Conservation (phyloP, 2,888 invertebrate species). For the Drosophila suboccidentalis region DNA sequence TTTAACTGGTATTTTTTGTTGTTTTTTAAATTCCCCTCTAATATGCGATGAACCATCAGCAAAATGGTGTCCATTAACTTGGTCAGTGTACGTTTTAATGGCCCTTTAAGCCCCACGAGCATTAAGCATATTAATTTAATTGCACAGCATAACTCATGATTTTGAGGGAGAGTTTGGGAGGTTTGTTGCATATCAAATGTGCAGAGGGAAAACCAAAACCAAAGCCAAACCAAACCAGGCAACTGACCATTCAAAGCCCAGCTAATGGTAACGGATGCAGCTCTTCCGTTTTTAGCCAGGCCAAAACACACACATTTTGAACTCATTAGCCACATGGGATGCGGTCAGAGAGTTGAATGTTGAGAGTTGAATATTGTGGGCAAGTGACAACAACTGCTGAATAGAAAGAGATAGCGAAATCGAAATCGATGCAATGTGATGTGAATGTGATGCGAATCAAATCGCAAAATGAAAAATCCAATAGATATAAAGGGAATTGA, state of each 20-base stretch:
- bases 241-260: slow-evolving; percentile 25
- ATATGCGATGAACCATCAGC: neutral
- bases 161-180: neutral
- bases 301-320: slow-evolving; percentile 35
- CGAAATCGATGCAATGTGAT: slow-evolving; percentile 52
- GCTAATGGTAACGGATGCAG: slow-evolving; percentile 58
- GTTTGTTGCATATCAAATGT: slow-evolving; percentile 17
- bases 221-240: slow-evolving; percentile 6
- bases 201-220: slow-evolving; percentile 8
- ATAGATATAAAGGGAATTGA: neutral
- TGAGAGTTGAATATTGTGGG: neutral
- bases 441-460: slow-evolving; percentile 41
- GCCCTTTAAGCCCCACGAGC: slow-evolving; percentile 30
- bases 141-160: slow-evolving; percentile 68
- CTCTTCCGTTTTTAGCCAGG: slow-evolving; percentile 32
- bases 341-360: slow-evolving; percentile 6
- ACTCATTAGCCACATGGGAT: slow-evolving; percentile 41
- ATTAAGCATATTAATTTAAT: slow-evolving; percentile 69
- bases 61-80: slow-evolving; percentile 17
- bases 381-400: slow-evolving; percentile 6
- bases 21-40: neutral
- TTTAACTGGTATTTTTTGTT: neutral
- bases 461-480: slow-evolving; percentile 13
- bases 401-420: slow-evolving; percentile 3
- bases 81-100: slow-evolving; percentile 28